Evolutionary conservation across 1,140 invertebrate species (phyloP).

Genomic region (Sinella curviseta): DNA sequence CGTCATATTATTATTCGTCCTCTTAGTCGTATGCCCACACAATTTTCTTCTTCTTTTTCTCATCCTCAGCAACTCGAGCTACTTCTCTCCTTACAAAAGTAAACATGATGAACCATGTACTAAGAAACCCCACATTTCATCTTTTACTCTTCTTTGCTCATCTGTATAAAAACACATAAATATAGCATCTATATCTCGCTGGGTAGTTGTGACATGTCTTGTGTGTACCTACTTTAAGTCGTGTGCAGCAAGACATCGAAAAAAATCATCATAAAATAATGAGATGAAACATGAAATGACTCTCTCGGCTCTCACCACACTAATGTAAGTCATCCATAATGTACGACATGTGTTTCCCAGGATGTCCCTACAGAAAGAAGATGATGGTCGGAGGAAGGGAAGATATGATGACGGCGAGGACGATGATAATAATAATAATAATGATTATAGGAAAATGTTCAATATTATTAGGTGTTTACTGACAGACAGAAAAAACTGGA

Average conservation of each 20-base stretch:
- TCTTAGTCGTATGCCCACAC: too few species aligned
- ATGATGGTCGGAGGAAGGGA: not conserved
- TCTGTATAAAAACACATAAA: not conserved
- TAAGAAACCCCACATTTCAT: too few species aligned
- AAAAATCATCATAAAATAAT: slow-evolving; percentile 44
- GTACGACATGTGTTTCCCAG: slow-evolving; percentile 16
- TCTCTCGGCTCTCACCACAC: slow-evolving; percentile 26
- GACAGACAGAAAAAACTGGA: too few species aligned
- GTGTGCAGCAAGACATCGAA: slow-evolving; percentile 13
- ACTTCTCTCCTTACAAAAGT: too few species aligned
- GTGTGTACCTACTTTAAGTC: not conserved
- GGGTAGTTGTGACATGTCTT: too few species aligned
- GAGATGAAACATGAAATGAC: slow-evolving; percentile 43
- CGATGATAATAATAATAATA: not conserved
- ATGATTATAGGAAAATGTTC: not conserved
- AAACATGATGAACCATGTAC: too few species aligned
- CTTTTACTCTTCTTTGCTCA: too few species aligned
- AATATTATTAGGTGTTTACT: too few species aligned
- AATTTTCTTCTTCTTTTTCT: too few species aligned
- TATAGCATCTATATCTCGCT: not conserved
- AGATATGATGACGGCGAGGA: not conserved
- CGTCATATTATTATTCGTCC: too few species aligned
- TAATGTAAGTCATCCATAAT: slow-evolving; percentile 28
- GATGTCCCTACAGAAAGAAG: not conserved
- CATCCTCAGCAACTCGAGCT: too few species aligned